These are phyloP conservation scores for Parazoanthus swiftii DNA, from an alignment of 92 coral and sea anemone genomes.

Conservation along the genomic window DNA sequence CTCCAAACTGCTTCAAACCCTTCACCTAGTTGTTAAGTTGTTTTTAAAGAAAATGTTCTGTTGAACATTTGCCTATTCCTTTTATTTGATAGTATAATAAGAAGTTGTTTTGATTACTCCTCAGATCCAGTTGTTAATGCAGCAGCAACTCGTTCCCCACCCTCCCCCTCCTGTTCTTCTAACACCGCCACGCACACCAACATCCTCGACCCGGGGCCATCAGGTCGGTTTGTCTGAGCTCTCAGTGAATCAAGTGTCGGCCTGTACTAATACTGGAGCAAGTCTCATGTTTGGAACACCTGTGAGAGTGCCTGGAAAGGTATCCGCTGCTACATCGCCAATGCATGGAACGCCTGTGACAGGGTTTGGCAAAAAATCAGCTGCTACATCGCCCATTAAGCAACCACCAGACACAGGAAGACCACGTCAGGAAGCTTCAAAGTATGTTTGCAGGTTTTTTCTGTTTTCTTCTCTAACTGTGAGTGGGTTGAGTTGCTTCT, in stretches of 20 bases:
- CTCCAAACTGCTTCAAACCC: too few species aligned
- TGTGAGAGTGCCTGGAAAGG: conserved; percentile 47
- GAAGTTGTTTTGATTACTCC: not conserved
- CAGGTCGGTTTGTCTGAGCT: not conserved
- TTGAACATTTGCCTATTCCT: too few species aligned
- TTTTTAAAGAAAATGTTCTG: too few species aligned
- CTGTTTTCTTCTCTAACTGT: too few species aligned
- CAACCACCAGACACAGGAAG: not conserved
- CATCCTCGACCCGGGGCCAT: not conserved
- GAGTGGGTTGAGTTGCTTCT: too few species aligned
- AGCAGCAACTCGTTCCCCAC: conserved; percentile 58
- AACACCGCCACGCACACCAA: conserved; percentile 79
- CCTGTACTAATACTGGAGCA: conserved; percentile 82
- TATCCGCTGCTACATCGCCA: conserved; percentile 76
- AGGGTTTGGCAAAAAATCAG: conserved; percentile 53
- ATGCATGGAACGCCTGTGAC: conserved; percentile 41
- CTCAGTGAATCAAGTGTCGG: conserved; percentile 54
- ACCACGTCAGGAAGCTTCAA: not conserved
- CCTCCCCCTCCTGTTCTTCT: conserved; percentile 44
- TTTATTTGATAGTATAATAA: not conserved
- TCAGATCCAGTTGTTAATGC: conserved; percentile 66
- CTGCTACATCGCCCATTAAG: conserved; percentile 72
- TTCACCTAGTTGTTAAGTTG: too few species aligned
- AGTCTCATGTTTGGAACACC: conserved; percentile 78
- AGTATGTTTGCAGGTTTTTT: not conserved